Percentiles rank a stretch among this genome's conserved stretches.
Evolutionary conservation across 2,888 invertebrate genomes (phyloP).

Genomic region (Tupiocoris notatus): DNA sequence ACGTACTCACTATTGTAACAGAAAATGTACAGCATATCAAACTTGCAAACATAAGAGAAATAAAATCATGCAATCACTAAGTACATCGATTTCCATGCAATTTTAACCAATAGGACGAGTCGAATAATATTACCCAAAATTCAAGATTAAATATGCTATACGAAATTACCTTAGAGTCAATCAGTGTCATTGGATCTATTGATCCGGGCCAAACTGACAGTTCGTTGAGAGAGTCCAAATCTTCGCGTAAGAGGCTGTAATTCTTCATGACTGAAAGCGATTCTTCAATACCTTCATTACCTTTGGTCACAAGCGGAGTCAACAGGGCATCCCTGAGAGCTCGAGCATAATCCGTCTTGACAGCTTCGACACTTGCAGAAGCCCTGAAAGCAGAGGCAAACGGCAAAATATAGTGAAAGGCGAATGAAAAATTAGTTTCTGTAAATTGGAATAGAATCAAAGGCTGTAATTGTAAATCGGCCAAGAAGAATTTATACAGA

Average conservation of each 20-base stretch:
- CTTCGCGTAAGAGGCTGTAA: constrained; percentile 86
- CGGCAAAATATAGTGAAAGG: too few relatives aligned
- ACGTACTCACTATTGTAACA: not conserved
- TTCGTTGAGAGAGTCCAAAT: constrained; percentile 85
- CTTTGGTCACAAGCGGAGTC: constrained; percentile 69
- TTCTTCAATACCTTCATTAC: constrained; percentile 68
- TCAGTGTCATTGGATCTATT: constrained; percentile 70
- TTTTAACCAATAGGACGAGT: too few relatives aligned
- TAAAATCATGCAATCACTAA: too few relatives aligned
- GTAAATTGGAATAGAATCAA: too few relatives aligned
- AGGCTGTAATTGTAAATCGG: too few relatives aligned
- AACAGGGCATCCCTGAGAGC: constrained; percentile 73
- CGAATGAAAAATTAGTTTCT: too few relatives aligned
- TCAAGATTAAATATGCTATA: too few relatives aligned
- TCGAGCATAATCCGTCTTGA: constrained; percentile 85
- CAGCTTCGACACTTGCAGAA: constrained; percentile 75
- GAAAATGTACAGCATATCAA: too few relatives aligned
- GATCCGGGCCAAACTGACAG: constrained; percentile 79
- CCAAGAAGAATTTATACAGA: too few relatives aligned
- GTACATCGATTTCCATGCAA: too few relatives aligned
- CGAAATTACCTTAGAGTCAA: constrained; percentile 77
- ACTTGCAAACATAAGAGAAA: too few relatives aligned
- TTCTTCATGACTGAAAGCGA: constrained; percentile 73
- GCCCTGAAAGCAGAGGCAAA: constrained; percentile 59
- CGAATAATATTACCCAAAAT: too few relatives aligned